phyloP scores from a whole-genome alignment of 2,797 vertebrate species.

The Rhinophrynus dorsalis region DNA sequence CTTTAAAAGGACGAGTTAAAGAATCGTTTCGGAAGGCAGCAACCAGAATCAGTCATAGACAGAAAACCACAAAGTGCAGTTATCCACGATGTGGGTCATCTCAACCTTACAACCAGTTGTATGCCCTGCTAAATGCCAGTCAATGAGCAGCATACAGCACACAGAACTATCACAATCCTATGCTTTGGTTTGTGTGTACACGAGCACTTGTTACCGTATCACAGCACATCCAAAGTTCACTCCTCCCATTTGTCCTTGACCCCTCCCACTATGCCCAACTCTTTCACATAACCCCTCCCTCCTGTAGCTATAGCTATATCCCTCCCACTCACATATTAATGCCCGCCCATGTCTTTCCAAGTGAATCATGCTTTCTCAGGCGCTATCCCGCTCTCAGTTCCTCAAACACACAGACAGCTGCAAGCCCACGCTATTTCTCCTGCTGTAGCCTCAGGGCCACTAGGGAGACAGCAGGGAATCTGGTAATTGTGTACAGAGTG shows the following conservation, averaged over 20 bases:
- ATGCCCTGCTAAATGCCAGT: too few species aligned
- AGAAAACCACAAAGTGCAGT: too few species aligned
- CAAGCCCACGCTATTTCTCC: not conserved
- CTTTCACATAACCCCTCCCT: not conserved
- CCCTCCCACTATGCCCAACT: not conserved
- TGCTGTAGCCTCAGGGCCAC: slow-evolving; percentile 18
- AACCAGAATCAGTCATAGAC: too few species aligned
- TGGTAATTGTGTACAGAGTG: not conserved
- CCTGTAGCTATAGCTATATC: not conserved
- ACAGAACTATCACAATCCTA: not conserved
- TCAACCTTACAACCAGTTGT: too few species aligned
- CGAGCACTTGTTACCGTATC: slow-evolving; percentile 13
- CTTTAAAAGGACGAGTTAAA: too few species aligned
- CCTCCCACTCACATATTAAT: not conserved
- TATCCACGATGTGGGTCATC: too few species aligned
- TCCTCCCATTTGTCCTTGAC: slow-evolving; percentile 9
- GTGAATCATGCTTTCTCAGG: not conserved
- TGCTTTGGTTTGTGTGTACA: not conserved
- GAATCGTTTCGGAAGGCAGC: too few species aligned
- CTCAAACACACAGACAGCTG: slow-evolving; percentile 7
- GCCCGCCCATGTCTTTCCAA: not conserved
- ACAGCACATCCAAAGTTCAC: slow-evolving; percentile 17
- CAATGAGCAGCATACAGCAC: too few species aligned
- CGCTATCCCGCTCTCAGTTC: not conserved
- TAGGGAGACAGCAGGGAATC: slow-evolving; percentile 7